phyloP scores from a whole-genome alignment of 2,113 vertebrate genomes.

The Cebus imitator region DNA sequence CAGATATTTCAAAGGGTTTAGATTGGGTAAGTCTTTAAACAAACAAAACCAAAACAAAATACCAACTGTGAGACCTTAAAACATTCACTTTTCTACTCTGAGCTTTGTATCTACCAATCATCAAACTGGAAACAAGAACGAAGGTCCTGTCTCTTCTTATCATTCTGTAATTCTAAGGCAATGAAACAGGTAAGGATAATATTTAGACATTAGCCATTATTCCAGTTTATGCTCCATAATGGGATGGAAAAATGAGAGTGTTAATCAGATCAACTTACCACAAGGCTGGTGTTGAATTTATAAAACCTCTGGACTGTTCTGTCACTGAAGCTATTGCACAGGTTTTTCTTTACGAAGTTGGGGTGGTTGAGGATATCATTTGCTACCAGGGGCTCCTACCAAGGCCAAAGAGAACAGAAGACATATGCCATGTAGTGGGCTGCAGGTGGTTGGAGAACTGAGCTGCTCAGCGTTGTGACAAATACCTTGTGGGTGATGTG shows the following conservation, averaged over 20 bases:
- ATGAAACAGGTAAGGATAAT: background rate
- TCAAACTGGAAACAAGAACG: background rate
- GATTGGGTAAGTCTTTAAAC: background rate
- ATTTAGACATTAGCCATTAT: background rate
- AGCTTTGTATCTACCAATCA: background rate
- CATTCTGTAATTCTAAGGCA: background rate
- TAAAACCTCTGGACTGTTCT: slow-evolving; percentile 98
- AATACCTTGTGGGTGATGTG: slow-evolving; percentile 99
- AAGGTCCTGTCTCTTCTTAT: background rate
- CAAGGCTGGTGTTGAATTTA: slow-evolving; percentile 97
- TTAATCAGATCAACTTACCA: slow-evolving; percentile 83
- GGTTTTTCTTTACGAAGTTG: slow-evolving; percentile 98
- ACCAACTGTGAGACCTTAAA: background rate
- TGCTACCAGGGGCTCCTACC: slow-evolving; percentile 96
- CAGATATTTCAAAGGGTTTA: slow-evolving; percentile 31
- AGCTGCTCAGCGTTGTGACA: background rate
- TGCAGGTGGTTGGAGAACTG: accelerated
- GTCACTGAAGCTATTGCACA: slow-evolving; percentile 99
- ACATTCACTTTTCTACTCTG: background rate
- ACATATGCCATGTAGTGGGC: background rate
- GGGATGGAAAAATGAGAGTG: accelerated
- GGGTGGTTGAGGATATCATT: slow-evolving; percentile 99
- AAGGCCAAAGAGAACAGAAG: slow-evolving; percentile 43
- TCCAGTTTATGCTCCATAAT: accelerated
- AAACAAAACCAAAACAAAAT: slow-evolving; percentile 27